phyloP scores from a whole-genome alignment of 35 echinoderm and acorn worm genomes.

The Heliocidaris erythrogramma region DNA sequence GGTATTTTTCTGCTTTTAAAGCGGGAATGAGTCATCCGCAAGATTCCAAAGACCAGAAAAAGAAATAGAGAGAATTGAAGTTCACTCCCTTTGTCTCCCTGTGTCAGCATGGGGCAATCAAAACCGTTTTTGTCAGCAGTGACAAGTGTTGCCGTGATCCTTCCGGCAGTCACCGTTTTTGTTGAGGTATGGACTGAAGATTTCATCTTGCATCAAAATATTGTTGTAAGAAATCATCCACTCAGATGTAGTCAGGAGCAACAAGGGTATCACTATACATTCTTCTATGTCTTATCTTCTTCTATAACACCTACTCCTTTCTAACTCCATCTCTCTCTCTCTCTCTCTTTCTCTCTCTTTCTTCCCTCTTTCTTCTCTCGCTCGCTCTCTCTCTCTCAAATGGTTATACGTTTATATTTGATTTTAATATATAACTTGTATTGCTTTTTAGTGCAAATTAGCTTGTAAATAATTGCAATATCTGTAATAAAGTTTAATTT shows the following conservation, averaged over 20 bases:
- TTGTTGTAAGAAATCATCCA: background rate
- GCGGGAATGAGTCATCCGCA: background rate
- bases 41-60: background rate
- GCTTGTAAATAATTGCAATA: no score
- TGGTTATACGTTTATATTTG: no score
- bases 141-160: background rate
- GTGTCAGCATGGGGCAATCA: background rate
- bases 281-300: no score
- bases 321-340: no score
- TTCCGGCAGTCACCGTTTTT: background rate
- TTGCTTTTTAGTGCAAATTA: no score
- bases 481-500: no score
- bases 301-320: no score
- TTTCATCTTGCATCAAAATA: background rate
- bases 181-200: background rate
- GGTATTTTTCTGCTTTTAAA: slow-evolving; percentile 3
- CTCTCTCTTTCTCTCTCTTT: no score
- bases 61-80: background rate
- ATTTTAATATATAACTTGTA: no score
- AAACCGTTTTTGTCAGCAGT: background rate
- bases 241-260: background rate
- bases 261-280: no score
- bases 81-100: background rate
- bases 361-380: no score
- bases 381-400: no score